Evolutionary conservation across 2,113 vertebrate species (phyloP).

Genomic region (Etheostoma spectabile): DNA sequence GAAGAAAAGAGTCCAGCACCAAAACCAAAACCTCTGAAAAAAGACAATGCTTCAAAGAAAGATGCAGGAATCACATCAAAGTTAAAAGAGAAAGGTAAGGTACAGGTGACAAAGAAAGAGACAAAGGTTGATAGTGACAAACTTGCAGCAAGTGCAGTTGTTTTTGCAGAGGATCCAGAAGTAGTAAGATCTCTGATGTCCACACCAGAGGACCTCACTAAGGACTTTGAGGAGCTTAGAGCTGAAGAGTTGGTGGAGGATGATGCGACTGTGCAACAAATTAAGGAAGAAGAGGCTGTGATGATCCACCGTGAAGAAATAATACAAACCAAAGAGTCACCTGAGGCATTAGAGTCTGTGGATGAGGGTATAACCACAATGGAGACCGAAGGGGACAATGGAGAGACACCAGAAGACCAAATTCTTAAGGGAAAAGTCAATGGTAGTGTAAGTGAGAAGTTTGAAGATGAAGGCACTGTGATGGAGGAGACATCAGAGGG

Average conservation of each 20-base stretch:
- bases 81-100: conserved; percentile 90
- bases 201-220: conserved; percentile 96
- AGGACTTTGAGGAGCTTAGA: conserved; percentile 94
- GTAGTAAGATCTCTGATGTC: conserved; percentile 92
- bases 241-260: conserved; percentile 87
- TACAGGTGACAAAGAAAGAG: conserved; percentile 89
- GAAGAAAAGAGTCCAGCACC: conserved; percentile 87
- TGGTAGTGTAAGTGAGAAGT: conserved; percentile 88
- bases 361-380: conserved; percentile 96
- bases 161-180: conserved; percentile 82
- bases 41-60: conserved; percentile 89
- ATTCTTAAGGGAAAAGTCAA: conserved; percentile 86
- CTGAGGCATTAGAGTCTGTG: conserved; percentile 88
- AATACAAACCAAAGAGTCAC: conserved; percentile 86
- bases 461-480: conserved; percentile 94
- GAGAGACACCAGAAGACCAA: conserved; percentile 90
- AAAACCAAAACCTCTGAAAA: conserved; percentile 92
- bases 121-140: conserved; percentile 80
- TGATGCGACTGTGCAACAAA: conserved; percentile 82
- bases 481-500: conserved; percentile 92
- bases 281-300: conserved; percentile 77
- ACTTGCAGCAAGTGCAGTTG: conserved; percentile 61
- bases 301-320: conserved; percentile 82
- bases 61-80: conserved; percentile 83
- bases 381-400: conserved; percentile 92